Evolutionary conservation across 2,113 vertebrate genomes (phyloP).

Genomic region (Tricholaema leucomelas): DNA sequence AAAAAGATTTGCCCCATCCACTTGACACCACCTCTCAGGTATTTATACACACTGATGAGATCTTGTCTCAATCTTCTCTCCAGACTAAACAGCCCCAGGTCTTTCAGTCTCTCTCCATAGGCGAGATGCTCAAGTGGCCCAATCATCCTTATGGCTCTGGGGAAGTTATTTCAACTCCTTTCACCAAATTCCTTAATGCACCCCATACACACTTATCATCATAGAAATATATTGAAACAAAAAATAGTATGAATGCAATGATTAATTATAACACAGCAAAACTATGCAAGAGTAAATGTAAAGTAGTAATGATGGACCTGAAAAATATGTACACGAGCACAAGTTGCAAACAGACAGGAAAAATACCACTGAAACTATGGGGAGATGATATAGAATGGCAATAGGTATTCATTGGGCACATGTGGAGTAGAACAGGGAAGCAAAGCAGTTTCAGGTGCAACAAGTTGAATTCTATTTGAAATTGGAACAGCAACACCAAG

Average conservation of each 20-base stretch:
- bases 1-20: too few species aligned
- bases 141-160: too few species aligned
- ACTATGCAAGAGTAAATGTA: not conserved
- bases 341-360: not conserved
- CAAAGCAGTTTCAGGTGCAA: not conserved
- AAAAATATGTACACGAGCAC: not conserved
- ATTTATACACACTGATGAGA: too few species aligned
- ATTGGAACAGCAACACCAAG: not conserved
- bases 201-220: not conserved
- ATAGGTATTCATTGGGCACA: not conserved
- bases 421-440: not conserved
- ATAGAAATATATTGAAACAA: not conserved
- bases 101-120: too few species aligned
- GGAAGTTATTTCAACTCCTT: not conserved
- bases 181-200: not conserved
- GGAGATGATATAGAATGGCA: not conserved
- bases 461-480: not conserved
- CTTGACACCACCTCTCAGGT: too few species aligned
- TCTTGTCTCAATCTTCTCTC: too few species aligned
- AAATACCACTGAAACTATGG: not conserved
- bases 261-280: not conserved
- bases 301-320: not conserved
- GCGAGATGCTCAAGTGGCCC: too few species aligned
- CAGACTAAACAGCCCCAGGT: too few species aligned
- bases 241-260: not conserved